Evolutionary conservation across 1,140 invertebrate species (phyloP), one percentile per base, ranked within the genome.

Genomic region (Meloidogyne hapla): DNA sequence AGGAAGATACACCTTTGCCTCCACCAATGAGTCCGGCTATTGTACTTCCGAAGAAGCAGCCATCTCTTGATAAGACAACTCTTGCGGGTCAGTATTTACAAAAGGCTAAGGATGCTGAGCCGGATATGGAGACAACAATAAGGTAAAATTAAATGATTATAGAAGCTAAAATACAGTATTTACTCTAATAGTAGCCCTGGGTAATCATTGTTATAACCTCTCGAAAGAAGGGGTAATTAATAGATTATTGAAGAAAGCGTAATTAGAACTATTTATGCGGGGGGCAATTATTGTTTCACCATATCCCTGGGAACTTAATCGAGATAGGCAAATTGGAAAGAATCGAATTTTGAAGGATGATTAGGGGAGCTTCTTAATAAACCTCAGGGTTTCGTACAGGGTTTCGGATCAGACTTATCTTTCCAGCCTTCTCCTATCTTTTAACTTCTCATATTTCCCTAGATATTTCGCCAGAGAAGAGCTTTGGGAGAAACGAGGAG

Each of bases 21-120:
- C 74, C 79, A 12, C 78, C 78, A 28, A 23, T 81, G 23, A 68
- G 45, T 23, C 79, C 79, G 15, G 80, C 79, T 6, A 69, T 80
- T 48, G 79, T 78, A 1, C 28, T 73, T 65, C 56, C 26, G 5
- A 61, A 28, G 15, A 75, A 75, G 65, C 61, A 77, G 13, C 45
- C 42, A 40, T 25, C 25, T 48, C 45, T 28, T 38, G 40, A 38
- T 23, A 45, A 79, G 42, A 26, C 40, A 42, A n/a, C 3, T 4
- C 13, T 5, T 48, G 45, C 15, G 0, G n/a, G 18, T 4, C 48
- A 56, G 3, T 4, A 6, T 15, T 0, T 56, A 56, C 48, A 56
- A 56, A n/a, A 18, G 6, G 2, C n/a, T 5, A 56, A 56, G 12
- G 48, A 56, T 1, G 4, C 48, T n/a, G 48, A 56, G 8, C 48